phyloP scores from a whole-genome alignment of 2,113 vertebrate species.

The Chloebia gouldiae region DNA sequence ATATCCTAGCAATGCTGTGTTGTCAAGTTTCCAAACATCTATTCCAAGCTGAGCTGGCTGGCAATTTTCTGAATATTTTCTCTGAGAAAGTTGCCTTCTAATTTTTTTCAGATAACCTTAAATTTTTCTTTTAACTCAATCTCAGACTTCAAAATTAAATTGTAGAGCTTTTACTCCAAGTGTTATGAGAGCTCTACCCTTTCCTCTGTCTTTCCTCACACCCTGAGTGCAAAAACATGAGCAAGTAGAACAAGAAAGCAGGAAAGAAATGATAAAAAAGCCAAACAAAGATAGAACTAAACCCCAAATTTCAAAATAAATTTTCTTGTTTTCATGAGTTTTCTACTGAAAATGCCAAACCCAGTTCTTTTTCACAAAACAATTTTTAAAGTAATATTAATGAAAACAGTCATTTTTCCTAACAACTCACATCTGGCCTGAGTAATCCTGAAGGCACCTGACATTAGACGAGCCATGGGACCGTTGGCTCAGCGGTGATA shows the following conservation, averaged over 20 bases:
- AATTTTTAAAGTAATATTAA: conserved; percentile 8
- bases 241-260: neutral
- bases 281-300: neutral
- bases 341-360: neutral
- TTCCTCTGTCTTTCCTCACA: neutral
- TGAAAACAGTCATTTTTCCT: conserved; percentile 40
- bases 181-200: neutral
- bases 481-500: neutral
- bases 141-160: neutral
- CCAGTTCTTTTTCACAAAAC: neutral
- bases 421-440: conserved; percentile 37
- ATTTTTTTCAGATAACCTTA: neutral
- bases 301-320: neutral
- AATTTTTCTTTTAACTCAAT: neutral
- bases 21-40: neutral
- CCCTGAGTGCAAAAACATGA: neutral
- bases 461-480: conserved; percentile 33
- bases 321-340: neutral
- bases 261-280: neutral
- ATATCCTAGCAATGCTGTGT: neutral
- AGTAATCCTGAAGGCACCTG: conserved; percentile 60
- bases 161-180: neutral
- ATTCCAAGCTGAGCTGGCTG: neutral
- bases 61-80: neutral
- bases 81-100: neutral